phyloP scores from a whole-genome alignment of 2,797 vertebrate genomes.

The Tarsius wallacei region DNA sequence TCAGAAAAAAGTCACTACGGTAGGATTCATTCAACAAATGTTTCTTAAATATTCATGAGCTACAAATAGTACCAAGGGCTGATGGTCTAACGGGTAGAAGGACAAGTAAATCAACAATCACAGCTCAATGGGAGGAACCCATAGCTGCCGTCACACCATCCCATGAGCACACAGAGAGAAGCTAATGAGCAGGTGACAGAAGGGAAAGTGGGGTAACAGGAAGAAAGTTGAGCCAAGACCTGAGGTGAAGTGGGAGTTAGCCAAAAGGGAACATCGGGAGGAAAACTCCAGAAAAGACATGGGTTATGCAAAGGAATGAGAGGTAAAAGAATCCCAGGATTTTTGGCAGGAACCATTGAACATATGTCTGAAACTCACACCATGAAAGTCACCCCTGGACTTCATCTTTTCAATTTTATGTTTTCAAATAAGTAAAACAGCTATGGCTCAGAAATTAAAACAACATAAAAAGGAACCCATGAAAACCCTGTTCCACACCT shows the following conservation, averaged over 20 bases:
- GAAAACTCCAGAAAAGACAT: background rate
- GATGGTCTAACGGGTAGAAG: background rate
- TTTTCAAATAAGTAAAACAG: constrained; percentile 36
- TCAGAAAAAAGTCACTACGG: no score
- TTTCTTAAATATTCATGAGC: background rate
- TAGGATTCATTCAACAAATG: background rate
- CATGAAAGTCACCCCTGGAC: background rate
- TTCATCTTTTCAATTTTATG: background rate
- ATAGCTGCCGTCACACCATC: background rate
- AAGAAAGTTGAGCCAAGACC: background rate
- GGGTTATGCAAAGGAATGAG: background rate
- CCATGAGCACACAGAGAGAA: background rate
- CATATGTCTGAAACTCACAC: background rate
- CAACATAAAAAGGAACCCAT: background rate
- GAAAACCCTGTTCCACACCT: background rate
- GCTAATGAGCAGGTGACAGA: background rate
- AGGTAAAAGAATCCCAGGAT: background rate
- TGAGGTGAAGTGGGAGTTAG: background rate
- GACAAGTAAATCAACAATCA: background rate
- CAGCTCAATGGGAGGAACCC: background rate
- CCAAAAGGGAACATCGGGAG: background rate
- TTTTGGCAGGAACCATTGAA: background rate
- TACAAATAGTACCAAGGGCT: background rate
- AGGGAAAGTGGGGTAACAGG: background rate
- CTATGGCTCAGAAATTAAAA: constrained; percentile 10